Conservation (phyloP, 2,797 vertebrate genomes). For the Microhierax caerulescens region DNA sequence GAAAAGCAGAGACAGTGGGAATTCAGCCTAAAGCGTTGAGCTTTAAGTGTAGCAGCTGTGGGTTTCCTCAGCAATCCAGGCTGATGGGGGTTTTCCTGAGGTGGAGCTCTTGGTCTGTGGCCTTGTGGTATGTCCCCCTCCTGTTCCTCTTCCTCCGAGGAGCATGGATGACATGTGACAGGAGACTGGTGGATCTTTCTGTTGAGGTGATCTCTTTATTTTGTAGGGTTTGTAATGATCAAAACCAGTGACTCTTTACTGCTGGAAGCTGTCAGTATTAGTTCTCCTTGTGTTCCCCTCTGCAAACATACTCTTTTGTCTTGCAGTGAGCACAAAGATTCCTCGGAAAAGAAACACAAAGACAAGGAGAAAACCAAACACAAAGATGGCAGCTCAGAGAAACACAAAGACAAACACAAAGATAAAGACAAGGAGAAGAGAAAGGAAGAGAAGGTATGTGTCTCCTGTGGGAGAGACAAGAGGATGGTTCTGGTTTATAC, state of each 20-base stretch:
- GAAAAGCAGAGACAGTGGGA: not conserved
- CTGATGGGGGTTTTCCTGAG: not conserved
- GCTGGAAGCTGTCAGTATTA: not conserved
- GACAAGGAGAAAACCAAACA: slow-evolving; percentile 90
- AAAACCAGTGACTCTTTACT: not conserved
- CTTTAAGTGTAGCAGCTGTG: not conserved
- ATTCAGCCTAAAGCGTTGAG: not conserved
- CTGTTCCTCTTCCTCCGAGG: not conserved
- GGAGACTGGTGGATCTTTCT: not conserved
- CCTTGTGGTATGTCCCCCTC: not conserved
- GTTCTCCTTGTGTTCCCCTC: slow-evolving; percentile 9
- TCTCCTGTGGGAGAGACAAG: not conserved
- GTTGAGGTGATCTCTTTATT: not conserved
- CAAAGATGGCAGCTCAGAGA: slow-evolving; percentile 89
- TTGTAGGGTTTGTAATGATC: not conserved
- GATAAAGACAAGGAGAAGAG: slow-evolving; percentile 86
- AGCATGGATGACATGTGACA: not conserved
- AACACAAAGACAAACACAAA: slow-evolving; percentile 86
- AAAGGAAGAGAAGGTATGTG: slow-evolving; percentile 88
- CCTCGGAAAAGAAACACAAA: slow-evolving; percentile 94
- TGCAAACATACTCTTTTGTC: slow-evolving; percentile 43
- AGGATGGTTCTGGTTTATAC: not conserved
- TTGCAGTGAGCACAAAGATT: slow-evolving; percentile 91
- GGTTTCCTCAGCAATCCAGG: not conserved
- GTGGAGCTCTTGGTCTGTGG: not conserved